These are phyloP conservation scores for Caretta caretta DNA, from an alignment of 2,113 vertebrate species.

Conservation along the genomic window DNA sequence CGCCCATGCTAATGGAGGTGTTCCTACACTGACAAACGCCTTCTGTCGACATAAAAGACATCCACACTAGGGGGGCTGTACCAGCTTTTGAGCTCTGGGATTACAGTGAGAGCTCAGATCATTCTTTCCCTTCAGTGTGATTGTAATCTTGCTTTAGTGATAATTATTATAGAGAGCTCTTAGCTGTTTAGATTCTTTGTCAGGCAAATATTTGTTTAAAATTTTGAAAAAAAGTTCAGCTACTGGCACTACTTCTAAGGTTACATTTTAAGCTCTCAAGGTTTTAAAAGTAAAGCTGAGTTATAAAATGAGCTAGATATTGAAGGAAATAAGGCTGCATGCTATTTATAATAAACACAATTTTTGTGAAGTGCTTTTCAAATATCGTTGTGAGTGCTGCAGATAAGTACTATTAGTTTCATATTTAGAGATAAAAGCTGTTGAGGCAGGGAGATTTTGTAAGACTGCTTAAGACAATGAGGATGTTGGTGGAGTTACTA, in stretches of 20 bases:
- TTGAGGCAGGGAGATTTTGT: background rate
- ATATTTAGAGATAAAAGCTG: conserved; percentile 2
- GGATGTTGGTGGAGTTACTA: background rate
- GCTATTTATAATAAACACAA: background rate
- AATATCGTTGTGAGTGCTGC: background rate
- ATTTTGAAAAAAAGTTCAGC: background rate
- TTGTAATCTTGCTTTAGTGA: background rate
- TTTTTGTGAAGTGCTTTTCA: background rate
- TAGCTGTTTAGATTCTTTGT: background rate
- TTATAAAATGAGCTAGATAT: background rate
- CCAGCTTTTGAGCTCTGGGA: background rate
- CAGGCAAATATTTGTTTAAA: background rate
- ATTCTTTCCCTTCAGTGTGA: background rate
- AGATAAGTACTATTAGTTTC: background rate
- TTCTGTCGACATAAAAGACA: background rate
- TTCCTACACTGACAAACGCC: background rate
- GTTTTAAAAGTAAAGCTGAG: background rate
- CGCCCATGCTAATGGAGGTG: too few species aligned
- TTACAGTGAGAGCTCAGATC: background rate
- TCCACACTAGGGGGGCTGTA: too few species aligned
- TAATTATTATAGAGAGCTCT: background rate
- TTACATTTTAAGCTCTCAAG: background rate
- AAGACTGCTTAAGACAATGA: conserved; percentile 1
- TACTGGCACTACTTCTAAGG: background rate
- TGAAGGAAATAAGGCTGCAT: background rate